Base-by-base conservation (phyloP, 2,888 invertebrate genomes). In the Hydraecia micacea region DNA sequence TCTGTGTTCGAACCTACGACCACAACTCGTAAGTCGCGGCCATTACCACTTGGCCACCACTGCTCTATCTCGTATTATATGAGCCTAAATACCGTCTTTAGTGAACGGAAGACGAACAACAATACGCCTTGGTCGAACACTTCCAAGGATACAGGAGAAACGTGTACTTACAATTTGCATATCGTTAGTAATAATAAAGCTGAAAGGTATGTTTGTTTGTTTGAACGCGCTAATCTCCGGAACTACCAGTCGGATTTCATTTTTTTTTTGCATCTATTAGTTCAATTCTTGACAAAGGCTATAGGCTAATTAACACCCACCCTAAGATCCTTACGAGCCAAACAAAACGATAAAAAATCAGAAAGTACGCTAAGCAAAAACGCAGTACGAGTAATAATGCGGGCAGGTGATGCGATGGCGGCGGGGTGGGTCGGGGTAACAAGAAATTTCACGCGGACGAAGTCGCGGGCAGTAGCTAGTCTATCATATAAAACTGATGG, bases 401-500 rank as follows among this genome's bases (percentile, higher is more conserved):
- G n/a, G 55, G 25, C 55, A 55, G n/a, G n/a, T 11, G 55, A 55
- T 55, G 55, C 55, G 55, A n/a, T 58, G 13, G 13, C 13, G 55
- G 4, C 3, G 11, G 55, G 55, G 11, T 4, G 11, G 25, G 55
- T 25, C 11, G 25, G 11, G 9, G 9, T 2, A 55, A n/a, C 55
- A n/a, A 55, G 11, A 55, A 55, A 55, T n/a, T 55, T 55, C n/a
- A 58, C 11, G n/a, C n/a, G 25, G n/a, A n/a, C n/a, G 5, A 58
- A 58, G 11, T 11, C n/a, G 13, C 5, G n/a, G 55, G 4, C n/a
- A 5, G 55, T n/a, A 58, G 11, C 11, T 58, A 5, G 55, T n/a
- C n/a, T 81, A 81, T 86, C 75, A 86, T 86, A 86, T 83, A 86
- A 83, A 77, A 69, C 46, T 77, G 87, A 83, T 86, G 77, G 60